A percentile compares a stretch with the other conserved stretches of the same genome.
Evolutionary conservation across 2,797 vertebrate species (phyloP).

Genomic region (Bradypodion ventrale): DNA sequence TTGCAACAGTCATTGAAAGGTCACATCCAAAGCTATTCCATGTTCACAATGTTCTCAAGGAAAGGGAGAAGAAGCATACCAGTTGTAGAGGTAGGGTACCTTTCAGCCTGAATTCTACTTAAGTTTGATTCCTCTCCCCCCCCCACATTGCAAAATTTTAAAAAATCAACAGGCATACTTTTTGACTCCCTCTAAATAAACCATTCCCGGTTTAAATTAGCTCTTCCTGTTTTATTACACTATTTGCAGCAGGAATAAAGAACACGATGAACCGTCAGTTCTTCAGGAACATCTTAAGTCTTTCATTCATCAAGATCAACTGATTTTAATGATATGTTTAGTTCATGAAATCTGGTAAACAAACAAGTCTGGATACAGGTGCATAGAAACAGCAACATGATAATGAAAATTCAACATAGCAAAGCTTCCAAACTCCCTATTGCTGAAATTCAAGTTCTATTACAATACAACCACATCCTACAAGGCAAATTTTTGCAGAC

Average conservation of each 20-base stretch:
- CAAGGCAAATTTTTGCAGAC: background rate
- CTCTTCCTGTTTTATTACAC: conserved; percentile 61
- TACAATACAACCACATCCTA: background rate
- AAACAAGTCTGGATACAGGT: background rate
- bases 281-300: conserved; percentile 38
- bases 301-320: conserved; percentile 29
- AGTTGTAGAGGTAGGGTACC: background rate
- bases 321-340: conserved; percentile 16
- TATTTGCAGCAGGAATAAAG: conserved; percentile 55
- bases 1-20: background rate
- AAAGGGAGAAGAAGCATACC: background rate
- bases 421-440: background rate
- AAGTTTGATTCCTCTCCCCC: no score
- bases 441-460: background rate
- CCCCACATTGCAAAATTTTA: conserved; percentile 45
- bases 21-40: background rate
- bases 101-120: background rate
- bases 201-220: conserved; percentile 64
- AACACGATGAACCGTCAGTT: conserved; percentile 45
- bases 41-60: no score
- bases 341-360: background rate
- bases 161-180: conserved; percentile 41
- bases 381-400: background rate
- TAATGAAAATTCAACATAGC: background rate
- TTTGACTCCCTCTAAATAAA: conserved; percentile 63